Evolutionary conservation across 2,113 vertebrate species (phyloP), one percentile per base, ranked within the genome.

Genomic region (Odontesthes bonariensis): DNA sequence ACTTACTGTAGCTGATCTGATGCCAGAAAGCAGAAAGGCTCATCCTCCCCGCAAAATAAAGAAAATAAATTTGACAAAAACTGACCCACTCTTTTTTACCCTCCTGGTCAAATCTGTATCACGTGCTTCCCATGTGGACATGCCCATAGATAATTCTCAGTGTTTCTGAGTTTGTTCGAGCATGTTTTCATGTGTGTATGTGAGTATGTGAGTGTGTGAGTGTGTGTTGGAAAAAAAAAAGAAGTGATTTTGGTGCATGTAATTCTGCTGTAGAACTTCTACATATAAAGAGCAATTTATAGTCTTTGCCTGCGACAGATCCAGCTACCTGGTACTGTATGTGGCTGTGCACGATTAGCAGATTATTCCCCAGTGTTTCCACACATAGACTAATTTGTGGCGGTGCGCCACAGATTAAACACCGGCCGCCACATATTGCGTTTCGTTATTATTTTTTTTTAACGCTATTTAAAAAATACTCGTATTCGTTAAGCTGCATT

Each of bases 221-320:
- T 10, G 9, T 19, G 9, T n/a, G 7, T 19, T 62, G 44, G 51
- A 77, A 84, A 80, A 77, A 74, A 68, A 10, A 42, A 35, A 35
- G 8, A 8, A n/a, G n/a, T n/a, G n/a, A 42, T 3, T 23, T 8
- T 16, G 11, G 10, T 64, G 62, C 51, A 55, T 58, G 67, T 57
- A 69, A 20, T 58, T 60, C 23, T 59, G 73, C 8, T 73, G 31
- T 27, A 33, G 82, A 67, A 66, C 68, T 83, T 79, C 44, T 56
- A 67, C 80, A 71, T 68, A 76, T 68, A 85, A 73, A 70, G 67
- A 88, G 63, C 66, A 82, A 85, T 87, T 72, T 75, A 19, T 44
- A 66, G 22, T 27, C 60, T 13, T 56, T 81, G 83, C 83, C 79
- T 81, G 62, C 69, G 65, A 81, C 22, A 64, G 72, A 84, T 75